Percentiles rank a stretch among this genome's conserved stretches.
Conservation (phyloP, 1,140 invertebrate species). For the Papilio polyxenes region DNA sequence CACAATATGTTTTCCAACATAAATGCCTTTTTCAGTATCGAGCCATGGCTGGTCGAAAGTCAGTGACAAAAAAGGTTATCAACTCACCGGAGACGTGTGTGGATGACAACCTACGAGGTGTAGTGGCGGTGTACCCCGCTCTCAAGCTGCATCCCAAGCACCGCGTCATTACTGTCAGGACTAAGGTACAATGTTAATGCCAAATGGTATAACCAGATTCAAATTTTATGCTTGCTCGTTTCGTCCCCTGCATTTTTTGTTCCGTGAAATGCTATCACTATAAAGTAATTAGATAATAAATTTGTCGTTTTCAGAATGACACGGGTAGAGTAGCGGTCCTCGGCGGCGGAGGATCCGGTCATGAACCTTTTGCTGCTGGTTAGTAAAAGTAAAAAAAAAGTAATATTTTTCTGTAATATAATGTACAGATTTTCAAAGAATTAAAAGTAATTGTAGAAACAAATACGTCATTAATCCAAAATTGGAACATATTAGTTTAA, state of each 20-base stretch:
- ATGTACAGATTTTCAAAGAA: background rate
- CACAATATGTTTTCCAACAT: background rate
- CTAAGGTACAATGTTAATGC: slow-evolving; percentile 47
- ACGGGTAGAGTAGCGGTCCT: slow-evolving; percentile 85
- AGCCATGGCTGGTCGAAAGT: slow-evolving; percentile 50
- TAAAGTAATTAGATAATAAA: background rate
- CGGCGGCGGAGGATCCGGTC: slow-evolving; percentile 92
- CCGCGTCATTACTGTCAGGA: slow-evolving; percentile 80
- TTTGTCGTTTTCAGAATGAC: slow-evolving; percentile 65
- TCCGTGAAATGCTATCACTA: too few species aligned
- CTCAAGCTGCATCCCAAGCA: slow-evolving; percentile 83
- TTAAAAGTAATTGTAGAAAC: too few species aligned
- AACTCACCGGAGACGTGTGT: slow-evolving; percentile 85
- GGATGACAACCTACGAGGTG: slow-evolving; percentile 85
- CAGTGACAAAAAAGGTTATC: slow-evolving; percentile 83
- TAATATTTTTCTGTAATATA: too few species aligned
- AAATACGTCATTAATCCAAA: too few species aligned
- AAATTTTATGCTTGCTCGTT: background rate
- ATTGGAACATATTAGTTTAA: background rate
- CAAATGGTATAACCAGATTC: background rate
- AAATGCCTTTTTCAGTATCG: background rate
- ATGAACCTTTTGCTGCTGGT: slow-evolving; percentile 91
- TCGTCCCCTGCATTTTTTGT: too few species aligned
- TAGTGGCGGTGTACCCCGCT: slow-evolving; percentile 83
- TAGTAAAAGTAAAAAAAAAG: slow-evolving; percentile 30